Evolutionary conservation across 2,797 vertebrate species (phyloP).

Genomic region (Siniperca undulata): DNA sequence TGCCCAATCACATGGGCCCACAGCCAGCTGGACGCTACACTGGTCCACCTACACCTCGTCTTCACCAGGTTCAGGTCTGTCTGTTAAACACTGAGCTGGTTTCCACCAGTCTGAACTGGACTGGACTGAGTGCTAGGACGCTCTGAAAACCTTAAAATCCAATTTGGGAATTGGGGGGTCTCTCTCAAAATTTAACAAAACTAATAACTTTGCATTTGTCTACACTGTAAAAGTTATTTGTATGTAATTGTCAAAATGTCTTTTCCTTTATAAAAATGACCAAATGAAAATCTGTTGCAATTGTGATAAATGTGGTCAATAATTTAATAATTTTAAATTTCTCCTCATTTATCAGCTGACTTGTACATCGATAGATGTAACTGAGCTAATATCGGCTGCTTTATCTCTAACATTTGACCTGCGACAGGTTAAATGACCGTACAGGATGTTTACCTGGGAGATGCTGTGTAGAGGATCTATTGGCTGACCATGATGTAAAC

Average conservation of each 20-base stretch:
- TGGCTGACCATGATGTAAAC: not conserved
- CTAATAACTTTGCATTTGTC: not conserved
- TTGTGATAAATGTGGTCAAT: too few species aligned
- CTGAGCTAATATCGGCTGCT: not conserved
- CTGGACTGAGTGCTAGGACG: too few species aligned
- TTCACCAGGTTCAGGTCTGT: not conserved
- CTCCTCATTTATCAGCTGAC: not conserved
- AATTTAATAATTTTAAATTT: not conserved
- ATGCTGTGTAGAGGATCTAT: too few species aligned
- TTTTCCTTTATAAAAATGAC: too few species aligned
- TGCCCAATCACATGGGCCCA: constrained; percentile 10
- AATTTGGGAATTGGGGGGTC: too few species aligned
- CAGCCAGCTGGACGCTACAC: constrained; percentile 18
- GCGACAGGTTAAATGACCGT: not conserved
- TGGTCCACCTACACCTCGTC: not conserved
- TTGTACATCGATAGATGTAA: not conserved
- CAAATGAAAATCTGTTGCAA: too few species aligned
- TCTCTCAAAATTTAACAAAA: too few species aligned
- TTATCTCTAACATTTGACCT: not conserved
- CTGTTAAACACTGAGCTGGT: not conserved
- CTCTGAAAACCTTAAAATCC: too few species aligned
- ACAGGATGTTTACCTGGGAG: too few species aligned
- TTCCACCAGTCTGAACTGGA: too few species aligned
- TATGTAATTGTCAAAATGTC: too few species aligned
- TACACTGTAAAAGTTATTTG: not conserved